These are phyloP conservation scores for Notothenia rossii DNA, from an alignment of 2,113 vertebrate species.

Conservation along the genomic window DNA sequence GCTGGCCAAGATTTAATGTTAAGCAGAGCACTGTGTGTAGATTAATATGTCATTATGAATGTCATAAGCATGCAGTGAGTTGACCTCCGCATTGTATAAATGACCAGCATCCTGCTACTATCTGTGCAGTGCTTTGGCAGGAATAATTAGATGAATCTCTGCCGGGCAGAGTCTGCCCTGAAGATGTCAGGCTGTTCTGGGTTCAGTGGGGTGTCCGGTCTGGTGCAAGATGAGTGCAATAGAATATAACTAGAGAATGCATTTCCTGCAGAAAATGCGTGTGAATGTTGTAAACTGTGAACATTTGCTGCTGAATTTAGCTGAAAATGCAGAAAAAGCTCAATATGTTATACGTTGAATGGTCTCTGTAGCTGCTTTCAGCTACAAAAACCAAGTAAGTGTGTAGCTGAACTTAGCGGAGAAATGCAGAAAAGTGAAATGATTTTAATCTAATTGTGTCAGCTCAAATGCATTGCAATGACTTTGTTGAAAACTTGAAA, in stretches of 20 bases:
- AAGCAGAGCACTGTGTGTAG: constrained; percentile 62
- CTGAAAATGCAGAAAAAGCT: too few species aligned
- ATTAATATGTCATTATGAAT: constrained; percentile 77
- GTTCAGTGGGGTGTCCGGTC: constrained; percentile 50
- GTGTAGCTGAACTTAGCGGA: too few species aligned
- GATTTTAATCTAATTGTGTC: too few species aligned
- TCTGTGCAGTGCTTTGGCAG: constrained; percentile 35
- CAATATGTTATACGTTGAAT: too few species aligned
- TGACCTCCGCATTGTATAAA: constrained; percentile 60
- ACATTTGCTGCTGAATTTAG: too few species aligned
- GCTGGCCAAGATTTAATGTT: constrained; percentile 71
- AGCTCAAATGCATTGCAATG: too few species aligned
- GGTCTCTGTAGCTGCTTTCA: too few species aligned
- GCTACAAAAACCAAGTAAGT: too few species aligned
- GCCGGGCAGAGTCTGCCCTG: constrained; percentile 40
- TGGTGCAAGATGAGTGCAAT: constrained; percentile 47
- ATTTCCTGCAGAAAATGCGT: too few species aligned
- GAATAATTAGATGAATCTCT: constrained; percentile 71
- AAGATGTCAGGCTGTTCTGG: constrained; percentile 56
- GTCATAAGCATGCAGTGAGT: constrained; percentile 60
- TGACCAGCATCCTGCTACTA: constrained; percentile 51
- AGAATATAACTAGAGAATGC: not conserved
- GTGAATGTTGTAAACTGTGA: too few species aligned
- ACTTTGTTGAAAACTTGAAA: too few species aligned
- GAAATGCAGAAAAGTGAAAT: too few species aligned